Evolutionary conservation across 2,797 vertebrate genomes (phyloP).

Genomic region (Lateolabrax maculatus): DNA sequence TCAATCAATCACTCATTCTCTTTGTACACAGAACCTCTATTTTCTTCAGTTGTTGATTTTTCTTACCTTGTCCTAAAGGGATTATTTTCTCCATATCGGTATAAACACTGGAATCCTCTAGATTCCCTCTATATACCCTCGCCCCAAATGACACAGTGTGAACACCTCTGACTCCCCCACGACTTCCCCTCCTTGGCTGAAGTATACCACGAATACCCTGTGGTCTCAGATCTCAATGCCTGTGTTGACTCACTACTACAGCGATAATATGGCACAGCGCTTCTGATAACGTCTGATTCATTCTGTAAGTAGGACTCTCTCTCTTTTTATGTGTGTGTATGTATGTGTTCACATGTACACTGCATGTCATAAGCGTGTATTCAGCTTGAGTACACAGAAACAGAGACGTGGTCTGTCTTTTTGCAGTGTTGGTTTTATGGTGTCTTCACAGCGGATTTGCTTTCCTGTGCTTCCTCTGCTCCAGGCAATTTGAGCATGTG

Average conservation of each 20-base stretch:
- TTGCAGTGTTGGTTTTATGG: constrained; percentile 74
- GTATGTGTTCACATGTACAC: constrained; percentile 47
- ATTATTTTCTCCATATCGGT: constrained; percentile 67
- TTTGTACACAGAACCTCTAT: constrained; percentile 54
- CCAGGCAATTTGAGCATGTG: constrained; percentile 58
- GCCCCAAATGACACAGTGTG: constrained; percentile 56
- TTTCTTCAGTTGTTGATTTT: constrained; percentile 54
- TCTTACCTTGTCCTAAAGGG: constrained; percentile 57
- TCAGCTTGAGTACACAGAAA: constrained; percentile 47
- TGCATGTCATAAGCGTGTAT: constrained; percentile 63
- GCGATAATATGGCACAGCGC: constrained; percentile 71
- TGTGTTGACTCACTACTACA: constrained; percentile 72
- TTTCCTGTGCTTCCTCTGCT: constrained; percentile 76
- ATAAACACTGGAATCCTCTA: constrained; percentile 59
- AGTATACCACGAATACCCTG: constrained; percentile 60
- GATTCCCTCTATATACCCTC: constrained; percentile 45
- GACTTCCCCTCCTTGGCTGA: constrained; percentile 41
- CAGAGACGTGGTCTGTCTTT: constrained; percentile 52
- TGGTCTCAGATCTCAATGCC: constrained; percentile 70
- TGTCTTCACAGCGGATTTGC: constrained; percentile 73
- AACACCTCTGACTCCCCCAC: constrained; percentile 58
- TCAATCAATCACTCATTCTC: constrained; percentile 50
- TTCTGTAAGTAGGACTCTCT: constrained; percentile 84
- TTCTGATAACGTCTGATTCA: constrained; percentile 83
- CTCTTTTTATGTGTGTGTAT: constrained; percentile 36